phyloP scores from a whole-genome alignment of 2,797 vertebrate species.

The Bovichtus diacanthus region DNA sequence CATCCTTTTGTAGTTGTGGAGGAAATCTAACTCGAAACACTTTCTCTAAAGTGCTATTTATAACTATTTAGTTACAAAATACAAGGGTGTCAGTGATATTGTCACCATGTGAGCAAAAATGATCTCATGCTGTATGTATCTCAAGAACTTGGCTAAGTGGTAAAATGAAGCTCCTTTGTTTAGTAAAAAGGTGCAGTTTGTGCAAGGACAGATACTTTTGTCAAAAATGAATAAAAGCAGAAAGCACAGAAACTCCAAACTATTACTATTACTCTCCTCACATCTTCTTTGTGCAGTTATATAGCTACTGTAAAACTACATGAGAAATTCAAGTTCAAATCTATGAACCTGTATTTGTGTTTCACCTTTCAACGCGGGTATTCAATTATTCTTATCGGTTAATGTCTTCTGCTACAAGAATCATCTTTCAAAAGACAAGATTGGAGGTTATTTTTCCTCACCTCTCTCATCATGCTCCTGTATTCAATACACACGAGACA shows the following conservation, averaged over 20 bases:
- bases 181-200: neutral
- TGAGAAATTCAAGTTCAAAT: constrained; percentile 33
- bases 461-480: constrained; percentile 21
- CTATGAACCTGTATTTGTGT: constrained; percentile 20
- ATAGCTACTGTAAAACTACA: constrained; percentile 8
- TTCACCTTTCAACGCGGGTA: constrained; percentile 57
- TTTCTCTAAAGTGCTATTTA: constrained; percentile 25
- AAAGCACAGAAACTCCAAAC: neutral
- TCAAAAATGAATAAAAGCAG: neutral
- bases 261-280: neutral
- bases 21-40: constrained; percentile 4
- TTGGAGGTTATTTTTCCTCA: constrained; percentile 35
- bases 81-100: constrained; percentile 26
- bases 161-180: constrained; percentile 10
- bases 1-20: neutral
- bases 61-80: constrained; percentile 13
- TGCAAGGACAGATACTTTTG: constrained; percentile 15
- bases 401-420: constrained; percentile 41
- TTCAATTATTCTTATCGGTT: constrained; percentile 58
- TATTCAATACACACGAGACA: constrained; percentile 34
- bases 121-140: constrained; percentile 12
- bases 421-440: constrained; percentile 45
- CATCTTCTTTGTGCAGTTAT: neutral
- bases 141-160: neutral
- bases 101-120: constrained; percentile 22